These are phyloP conservation scores for Brachyrhaphis roseni DNA, from an alignment of 2,797 vertebrate species.

Conservation along the genomic window DNA sequence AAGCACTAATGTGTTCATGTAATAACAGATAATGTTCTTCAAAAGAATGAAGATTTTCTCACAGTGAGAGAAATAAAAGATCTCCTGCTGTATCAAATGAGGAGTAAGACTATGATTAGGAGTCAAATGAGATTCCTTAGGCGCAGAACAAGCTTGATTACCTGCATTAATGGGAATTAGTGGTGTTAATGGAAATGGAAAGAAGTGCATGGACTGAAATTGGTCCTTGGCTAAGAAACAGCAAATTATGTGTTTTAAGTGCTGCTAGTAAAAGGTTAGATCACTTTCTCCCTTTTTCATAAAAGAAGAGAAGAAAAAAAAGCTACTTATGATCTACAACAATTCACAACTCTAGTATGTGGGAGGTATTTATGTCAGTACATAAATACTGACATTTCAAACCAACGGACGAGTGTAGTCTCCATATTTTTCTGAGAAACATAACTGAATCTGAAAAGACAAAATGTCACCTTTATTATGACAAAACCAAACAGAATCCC, in stretches of 20 bases:
- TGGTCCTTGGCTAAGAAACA: slow-evolving; percentile 29
- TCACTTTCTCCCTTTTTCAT: slow-evolving; percentile 21
- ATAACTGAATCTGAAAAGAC: neutral
- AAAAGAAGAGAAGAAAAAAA: slow-evolving; percentile 4
- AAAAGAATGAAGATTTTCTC: slow-evolving; percentile 4
- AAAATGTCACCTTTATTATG: neutral
- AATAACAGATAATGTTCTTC: slow-evolving; percentile 18
- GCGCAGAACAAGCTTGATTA: slow-evolving; percentile 59
- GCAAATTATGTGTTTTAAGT: slow-evolving; percentile 40
- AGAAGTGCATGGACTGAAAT: slow-evolving; percentile 39
- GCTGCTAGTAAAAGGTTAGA: slow-evolving; percentile 10
- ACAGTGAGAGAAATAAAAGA: slow-evolving; percentile 18
- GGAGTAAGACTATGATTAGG: slow-evolving; percentile 55
- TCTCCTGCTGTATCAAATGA: slow-evolving; percentile 41
- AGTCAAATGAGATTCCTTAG: slow-evolving; percentile 59
- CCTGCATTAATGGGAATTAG: slow-evolving; percentile 52
- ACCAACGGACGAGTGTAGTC: neutral
- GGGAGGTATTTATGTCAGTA: too few species aligned
- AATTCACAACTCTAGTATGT: neutral
- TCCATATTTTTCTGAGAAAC: neutral
- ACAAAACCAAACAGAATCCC: neutral
- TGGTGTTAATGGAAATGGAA: slow-evolving; percentile 42
- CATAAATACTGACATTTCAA: neutral
- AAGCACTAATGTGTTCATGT: slow-evolving; percentile 10
- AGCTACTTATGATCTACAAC: neutral